Evolutionary conservation across 2,797 vertebrate genomes (phyloP), one percentile per base, ranked within the genome.

Genomic region (Micropoecilia bifurca): DNA sequence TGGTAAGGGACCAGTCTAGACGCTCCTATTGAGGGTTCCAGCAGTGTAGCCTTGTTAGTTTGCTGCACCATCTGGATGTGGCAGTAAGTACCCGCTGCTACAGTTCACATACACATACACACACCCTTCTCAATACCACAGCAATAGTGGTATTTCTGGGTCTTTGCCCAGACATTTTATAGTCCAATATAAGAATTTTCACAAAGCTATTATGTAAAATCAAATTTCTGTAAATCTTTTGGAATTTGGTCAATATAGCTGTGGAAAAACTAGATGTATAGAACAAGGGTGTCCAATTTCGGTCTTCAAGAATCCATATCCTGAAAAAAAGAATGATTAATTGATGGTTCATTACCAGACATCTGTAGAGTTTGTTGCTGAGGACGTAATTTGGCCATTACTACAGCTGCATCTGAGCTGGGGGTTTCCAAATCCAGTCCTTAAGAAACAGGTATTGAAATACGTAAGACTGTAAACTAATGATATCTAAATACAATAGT

Each of bases 1-100:
- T 99, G 98, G 97, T 97, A 96, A 96, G 96, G 96, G 96, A 97
- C 97, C 97, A 97, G 98, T 99, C 98, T 99, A 99, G 98, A 99
- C 98, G 96, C 96, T 92, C 96, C 98, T 98, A 98, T 98, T 99
- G 97, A 99, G 97, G 97, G 97, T 97, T 94, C 97, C 96, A 97
- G 97, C 97, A 96, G 98, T 95, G 97, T 84, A 87, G 93, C 92
- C 95, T 96, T 98, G 97, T 98, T 98, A 98, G 97, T 97, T 97
- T 97, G 92, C 92, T 94, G 96, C 97, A 97, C 98, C 98, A 99
- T 99, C 97, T 99, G 98, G 97, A 98, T 97, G 96, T 96, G 96
- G 97, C 97, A 97, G 96, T 97, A 96, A 97, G 97, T 95, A 87
- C 89, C 92, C 90, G 81, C 91, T 89, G 91, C 83, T 90, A 71